Evolutionary conservation across 2,797 vertebrate genomes (phyloP).

Genomic region (Chloroceryle inda): DNA sequence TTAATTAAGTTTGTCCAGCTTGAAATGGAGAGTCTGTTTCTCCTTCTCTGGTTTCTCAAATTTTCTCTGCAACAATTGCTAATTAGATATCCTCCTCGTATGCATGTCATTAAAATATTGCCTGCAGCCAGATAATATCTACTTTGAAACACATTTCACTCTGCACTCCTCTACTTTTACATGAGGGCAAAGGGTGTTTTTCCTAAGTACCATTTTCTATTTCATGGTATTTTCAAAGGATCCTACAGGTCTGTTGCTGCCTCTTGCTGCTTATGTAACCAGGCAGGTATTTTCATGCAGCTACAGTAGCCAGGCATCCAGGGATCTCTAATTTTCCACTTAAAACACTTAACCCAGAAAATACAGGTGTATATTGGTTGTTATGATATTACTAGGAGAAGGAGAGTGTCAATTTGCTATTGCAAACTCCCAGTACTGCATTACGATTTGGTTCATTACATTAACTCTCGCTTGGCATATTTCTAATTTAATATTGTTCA

Average conservation of each 20-base stretch:
- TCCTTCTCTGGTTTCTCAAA: not conserved
- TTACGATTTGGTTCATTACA: not conserved
- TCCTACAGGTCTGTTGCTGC: not conserved
- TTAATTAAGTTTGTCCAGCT: not conserved
- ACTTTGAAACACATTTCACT: not conserved
- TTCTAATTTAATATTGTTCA: not conserved
- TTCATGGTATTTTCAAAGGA: not conserved
- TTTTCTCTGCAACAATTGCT: not conserved
- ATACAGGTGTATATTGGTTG: not conserved
- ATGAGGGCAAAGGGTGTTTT: not conserved
- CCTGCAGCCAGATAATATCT: not conserved
- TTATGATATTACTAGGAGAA: not conserved
- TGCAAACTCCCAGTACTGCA: not conserved
- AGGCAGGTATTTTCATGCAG: not conserved
- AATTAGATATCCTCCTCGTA: not conserved
- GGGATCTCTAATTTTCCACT: not conserved
- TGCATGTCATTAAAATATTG: not conserved
- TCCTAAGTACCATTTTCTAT: not conserved
- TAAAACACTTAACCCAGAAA: not conserved
- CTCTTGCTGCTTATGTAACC: not conserved
- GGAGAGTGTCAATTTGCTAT: not conserved
- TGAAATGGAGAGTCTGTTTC: not conserved
- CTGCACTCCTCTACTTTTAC: not conserved
- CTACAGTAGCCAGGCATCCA: not conserved
- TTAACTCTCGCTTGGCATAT: not conserved